phyloP scores from a whole-genome alignment of 2,888 invertebrate species.

The Meiosimyza platycephala region DNA sequence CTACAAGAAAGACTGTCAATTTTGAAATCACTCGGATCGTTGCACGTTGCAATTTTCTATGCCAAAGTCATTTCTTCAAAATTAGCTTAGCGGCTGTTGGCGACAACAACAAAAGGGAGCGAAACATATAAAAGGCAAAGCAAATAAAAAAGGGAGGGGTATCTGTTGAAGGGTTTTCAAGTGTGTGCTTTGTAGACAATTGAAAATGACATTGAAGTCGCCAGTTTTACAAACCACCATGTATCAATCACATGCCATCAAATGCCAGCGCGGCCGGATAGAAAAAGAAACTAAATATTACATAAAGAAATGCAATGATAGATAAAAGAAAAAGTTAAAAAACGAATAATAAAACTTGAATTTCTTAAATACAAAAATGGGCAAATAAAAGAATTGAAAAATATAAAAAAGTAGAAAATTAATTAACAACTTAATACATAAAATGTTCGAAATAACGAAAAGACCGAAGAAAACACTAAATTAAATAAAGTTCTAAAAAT shows the following conservation, averaged over 20 bases:
- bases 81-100: conserved; percentile 35
- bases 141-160: conserved; percentile 32
- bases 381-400: neutral
- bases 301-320: conserved; percentile 39
- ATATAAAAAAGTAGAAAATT: neutral
- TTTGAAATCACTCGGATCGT: too few relatives aligned
- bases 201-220: conserved; percentile 20
- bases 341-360: conserved; percentile 39
- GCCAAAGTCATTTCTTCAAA: too few relatives aligned
- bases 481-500: conserved; percentile 14
- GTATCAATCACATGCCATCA: conserved; percentile 30
- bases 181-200: conserved; percentile 23
- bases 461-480: neutral
- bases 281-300: conserved; percentile 44
- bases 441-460: neutral
- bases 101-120: conserved; percentile 37
- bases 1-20: too few relatives aligned
- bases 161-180: conserved; percentile 21
- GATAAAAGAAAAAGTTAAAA: conserved; percentile 38
- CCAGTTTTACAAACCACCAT: neutral
- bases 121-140: conserved; percentile 36
- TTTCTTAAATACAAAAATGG: conserved; percentile 8
- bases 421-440: neutral
- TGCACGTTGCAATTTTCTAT: too few relatives aligned
- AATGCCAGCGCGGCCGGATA: conserved; percentile 44